Conservation (phyloP, 23 tunicate genomes). For the Halocynthia aurantium region DNA sequence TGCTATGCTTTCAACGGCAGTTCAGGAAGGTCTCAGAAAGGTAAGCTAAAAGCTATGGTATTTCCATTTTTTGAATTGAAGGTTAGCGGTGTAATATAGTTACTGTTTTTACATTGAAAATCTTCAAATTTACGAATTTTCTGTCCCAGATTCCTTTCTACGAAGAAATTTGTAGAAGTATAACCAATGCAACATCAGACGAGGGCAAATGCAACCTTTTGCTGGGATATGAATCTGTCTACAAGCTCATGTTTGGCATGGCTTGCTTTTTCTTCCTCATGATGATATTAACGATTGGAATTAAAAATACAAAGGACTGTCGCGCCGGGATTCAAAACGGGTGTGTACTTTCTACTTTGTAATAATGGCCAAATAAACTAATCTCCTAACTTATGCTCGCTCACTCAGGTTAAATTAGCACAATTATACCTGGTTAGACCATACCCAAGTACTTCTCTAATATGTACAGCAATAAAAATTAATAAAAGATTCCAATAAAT, state of each 20-base stretch:
- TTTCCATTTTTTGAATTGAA: not conserved
- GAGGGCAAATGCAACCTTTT: conserved; percentile 9
- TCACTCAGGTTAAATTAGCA: too few species aligned
- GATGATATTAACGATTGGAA: conserved; percentile 32
- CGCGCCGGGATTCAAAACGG: conserved; percentile 41
- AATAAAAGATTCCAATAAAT: not conserved
- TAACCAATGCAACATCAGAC: not conserved
- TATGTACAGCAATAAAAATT: too few species aligned
- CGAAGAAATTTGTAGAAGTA: conserved; percentile 3
- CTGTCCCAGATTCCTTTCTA: conserved; percentile 5
- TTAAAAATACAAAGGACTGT: conserved; percentile 25
- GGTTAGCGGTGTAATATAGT: too few species aligned
- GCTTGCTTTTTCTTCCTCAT: conserved; percentile 35
- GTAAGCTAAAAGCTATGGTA: not conserved
- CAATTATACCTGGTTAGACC: too few species aligned
- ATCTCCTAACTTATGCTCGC: too few species aligned
- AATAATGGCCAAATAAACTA: too few species aligned
- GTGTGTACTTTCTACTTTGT: not conserved
- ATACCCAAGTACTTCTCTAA: too few species aligned
- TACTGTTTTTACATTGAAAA: not conserved
- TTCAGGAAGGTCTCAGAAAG: conserved; percentile 14
- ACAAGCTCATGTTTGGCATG: conserved; percentile 43
- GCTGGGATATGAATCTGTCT: conserved; percentile 37
- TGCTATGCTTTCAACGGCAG: conserved; percentile 16
- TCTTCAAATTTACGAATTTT: not conserved